These are phyloP conservation scores for Melinaea menophilus DNA, from an alignment of 2,888 invertebrate genomes.

Conservation along the genomic window DNA sequence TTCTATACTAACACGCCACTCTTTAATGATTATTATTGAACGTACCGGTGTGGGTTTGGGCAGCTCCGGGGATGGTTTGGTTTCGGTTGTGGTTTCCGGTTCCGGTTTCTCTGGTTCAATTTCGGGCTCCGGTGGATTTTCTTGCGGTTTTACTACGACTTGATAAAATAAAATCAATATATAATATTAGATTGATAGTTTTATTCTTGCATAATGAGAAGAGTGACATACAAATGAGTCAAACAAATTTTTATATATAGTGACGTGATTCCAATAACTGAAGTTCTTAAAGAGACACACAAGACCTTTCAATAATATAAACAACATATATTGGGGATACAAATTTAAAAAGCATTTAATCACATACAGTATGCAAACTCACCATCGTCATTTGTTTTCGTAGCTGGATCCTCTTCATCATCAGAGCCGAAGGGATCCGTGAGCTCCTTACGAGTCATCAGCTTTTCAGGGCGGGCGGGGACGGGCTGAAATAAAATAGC, in stretches of 20 bases:
- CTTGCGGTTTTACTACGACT: slow-evolving; percentile 37
- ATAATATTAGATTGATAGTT: not conserved
- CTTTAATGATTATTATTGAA: slow-evolving; percentile 14
- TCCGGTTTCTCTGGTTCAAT: slow-evolving; percentile 33
- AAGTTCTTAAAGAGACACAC: too few relatives aligned
- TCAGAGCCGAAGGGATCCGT: slow-evolving; percentile 95
- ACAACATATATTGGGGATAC: too few relatives aligned
- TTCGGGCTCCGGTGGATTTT: slow-evolving; percentile 23
- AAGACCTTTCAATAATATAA: too few relatives aligned
- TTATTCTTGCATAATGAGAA: too few relatives aligned
- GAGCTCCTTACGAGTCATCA: slow-evolving; percentile 92
- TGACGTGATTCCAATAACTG: too few relatives aligned
- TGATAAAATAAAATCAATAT: slow-evolving; percentile 36
- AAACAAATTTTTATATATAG: too few relatives aligned
- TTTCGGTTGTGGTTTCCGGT: slow-evolving; percentile 28
- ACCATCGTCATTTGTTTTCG: slow-evolving; percentile 21
- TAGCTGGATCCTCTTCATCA: slow-evolving; percentile 84
- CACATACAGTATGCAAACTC: not conserved
- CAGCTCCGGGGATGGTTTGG: slow-evolving; percentile 47
- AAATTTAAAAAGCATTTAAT: too few relatives aligned
- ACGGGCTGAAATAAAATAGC: slow-evolving; percentile 41
- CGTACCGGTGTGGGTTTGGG: slow-evolving; percentile 70
- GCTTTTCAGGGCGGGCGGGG: slow-evolving; percentile 64
- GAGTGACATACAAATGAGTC: too few relatives aligned
- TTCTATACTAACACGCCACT: slow-evolving; percentile 31